Evolutionary conservation across 2,113 vertebrate species (phyloP).

Genomic region (Scolopax mira): DNA sequence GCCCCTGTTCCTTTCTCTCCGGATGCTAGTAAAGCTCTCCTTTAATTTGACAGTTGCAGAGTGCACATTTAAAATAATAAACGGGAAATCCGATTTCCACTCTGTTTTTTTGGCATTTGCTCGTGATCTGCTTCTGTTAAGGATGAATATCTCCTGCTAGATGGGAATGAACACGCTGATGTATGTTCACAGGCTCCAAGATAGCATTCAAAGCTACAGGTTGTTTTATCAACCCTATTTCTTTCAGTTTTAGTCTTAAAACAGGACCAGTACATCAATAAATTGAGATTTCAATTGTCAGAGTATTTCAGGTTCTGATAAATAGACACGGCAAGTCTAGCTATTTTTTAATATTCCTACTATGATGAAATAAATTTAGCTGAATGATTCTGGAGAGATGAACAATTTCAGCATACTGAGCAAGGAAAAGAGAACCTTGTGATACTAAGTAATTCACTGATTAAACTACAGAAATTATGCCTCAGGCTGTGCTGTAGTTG

Average conservation of each 20-base stretch:
- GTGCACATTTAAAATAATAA: not conserved
- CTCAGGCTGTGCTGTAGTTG: constrained; percentile 1
- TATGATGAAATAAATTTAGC: constrained; percentile 30
- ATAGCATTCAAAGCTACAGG: not conserved
- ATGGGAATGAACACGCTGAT: not conserved
- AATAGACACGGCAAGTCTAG: not conserved
- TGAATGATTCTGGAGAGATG: constrained; percentile 13
- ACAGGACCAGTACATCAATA: not conserved
- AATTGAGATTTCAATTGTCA: constrained; percentile 31
- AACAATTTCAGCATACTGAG: not conserved
- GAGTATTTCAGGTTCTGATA: constrained; percentile 20
- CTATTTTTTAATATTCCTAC: constrained; percentile 40
- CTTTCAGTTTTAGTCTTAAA: constrained; percentile 36
- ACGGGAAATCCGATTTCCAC: not conserved
- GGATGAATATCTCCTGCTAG: not conserved
- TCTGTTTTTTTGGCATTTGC: not conserved
- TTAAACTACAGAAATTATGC: constrained; percentile 36
- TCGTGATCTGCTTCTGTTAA: not conserved
- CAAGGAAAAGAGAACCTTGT: not conserved
- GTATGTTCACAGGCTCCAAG: not conserved
- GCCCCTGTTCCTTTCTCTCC: not conserved
- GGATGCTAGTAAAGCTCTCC: not conserved
- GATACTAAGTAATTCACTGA: not conserved
- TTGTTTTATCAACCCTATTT: constrained; percentile 11
- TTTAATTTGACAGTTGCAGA: not conserved